Evolutionary conservation across 2,113 vertebrate genomes (phyloP), one percentile per base, ranked within the genome.

Genomic region (Martes martes): DNA sequence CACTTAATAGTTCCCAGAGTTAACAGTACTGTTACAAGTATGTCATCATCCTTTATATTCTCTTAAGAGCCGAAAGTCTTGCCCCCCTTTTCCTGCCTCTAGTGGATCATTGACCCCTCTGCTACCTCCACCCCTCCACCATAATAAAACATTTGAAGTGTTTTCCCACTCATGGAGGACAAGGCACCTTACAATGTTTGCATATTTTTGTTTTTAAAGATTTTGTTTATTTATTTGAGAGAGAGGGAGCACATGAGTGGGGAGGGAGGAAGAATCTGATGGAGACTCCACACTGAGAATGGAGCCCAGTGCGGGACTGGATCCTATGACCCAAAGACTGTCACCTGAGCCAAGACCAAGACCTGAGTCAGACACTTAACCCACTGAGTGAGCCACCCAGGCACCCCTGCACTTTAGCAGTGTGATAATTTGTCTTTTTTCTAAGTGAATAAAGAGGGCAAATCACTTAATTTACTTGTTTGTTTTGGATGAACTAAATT

Each of bases 31-130:
- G 47, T 86, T 93, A 74, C 78, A 93, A 97, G 83, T 74, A 45
- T 94, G 87, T 82, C 92, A 71, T 81, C 88, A 86, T 81, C 26
- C 39, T 85, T 15, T 95, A 45, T 96, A 90, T 95, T 96, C 89
- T 94, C 89, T 97, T 90, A 88, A 84, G 26, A 94, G 90, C 96
- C 80, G 11, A 94, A 92, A 95, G 21, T 85, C 76, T 92, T 90
- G 59, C 45, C 80, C 83, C 50, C 69, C 89, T 95, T 97, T 96
- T 94, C 86, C 69, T 96, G 89, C 91, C 96, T 45, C 74, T 95
- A 67, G 84, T 97, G 82, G 71, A 83, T 90, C 92, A 67, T 76
- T 98, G 96, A 85, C 80, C 65, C 33, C 52, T 92, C 76, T 89
- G 55, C 92, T 50, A 81, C 73, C n/a, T 39, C 50, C 52, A 15